Evolutionary conservation across 2,888 invertebrate species (phyloP), one percentile per base, ranked within the genome.

Genomic region (Nysson spinosus): DNA sequence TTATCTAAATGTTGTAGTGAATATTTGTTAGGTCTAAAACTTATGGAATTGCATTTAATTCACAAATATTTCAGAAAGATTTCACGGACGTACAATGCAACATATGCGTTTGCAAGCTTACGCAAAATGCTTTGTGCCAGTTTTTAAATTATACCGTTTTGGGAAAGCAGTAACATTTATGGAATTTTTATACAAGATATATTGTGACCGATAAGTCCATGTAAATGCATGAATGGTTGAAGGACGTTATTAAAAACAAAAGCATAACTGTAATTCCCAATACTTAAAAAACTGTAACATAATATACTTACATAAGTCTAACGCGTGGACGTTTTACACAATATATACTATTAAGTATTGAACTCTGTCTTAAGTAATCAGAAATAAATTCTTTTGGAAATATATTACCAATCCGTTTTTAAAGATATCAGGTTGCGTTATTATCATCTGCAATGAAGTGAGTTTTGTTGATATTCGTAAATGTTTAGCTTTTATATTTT

Each of bases 361-460:
- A 66, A 66, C 57, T 55, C 57, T 70, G 58, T 67, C 62, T 46
- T 47, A 42, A 52, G 28, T 17, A 42, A 62, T 52, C 56, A 58
- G 14, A 63, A 67, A 69, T 75, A 73, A 69, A 72, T 56, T 64
- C n/a, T 49, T 67, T 56, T 54, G 44, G 54, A 62, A 49, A 50
- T 17, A 56, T 42, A 60, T 49, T 56, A 3, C 5, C 40, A 28
- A 3, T 52, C 3, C 30, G 6, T 46, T 34, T 60, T 30, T n/a
- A n/a, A n/a, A n/a, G n/a, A n/a, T n/a, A n/a, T n/a, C n/a, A n/a
- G n/a, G n/a, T n/a, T n/a, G n/a, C n/a, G n/a, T n/a, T n/a, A n/a
- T n/a, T n/a, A n/a, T n/a, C n/a, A n/a, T n/a, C n/a, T n/a, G n/a
- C n/a, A n/a, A n/a, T n/a, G n/a, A n/a, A n/a, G n/a, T n/a, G n/a